Conservation (phyloP, 2,888 invertebrate species). For the Andrena haemorrhoa region DNA sequence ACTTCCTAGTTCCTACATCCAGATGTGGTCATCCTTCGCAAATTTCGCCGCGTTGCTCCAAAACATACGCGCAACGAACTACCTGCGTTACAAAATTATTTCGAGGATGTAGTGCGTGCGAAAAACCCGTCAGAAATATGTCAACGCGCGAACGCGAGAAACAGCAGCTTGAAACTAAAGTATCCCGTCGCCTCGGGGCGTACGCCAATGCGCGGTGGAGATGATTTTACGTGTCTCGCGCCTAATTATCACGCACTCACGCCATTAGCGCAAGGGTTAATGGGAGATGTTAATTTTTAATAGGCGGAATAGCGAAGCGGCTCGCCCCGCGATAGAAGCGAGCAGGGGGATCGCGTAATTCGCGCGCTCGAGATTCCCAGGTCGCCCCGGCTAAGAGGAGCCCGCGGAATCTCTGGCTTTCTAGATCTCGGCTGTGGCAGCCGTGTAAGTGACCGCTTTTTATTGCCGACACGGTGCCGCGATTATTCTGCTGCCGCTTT, state of each 20-base stretch:
- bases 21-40: no score
- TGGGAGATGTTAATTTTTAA: constrained; percentile 61
- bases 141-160: neutral
- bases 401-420: constrained; percentile 66
- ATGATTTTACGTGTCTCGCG: constrained; percentile 6
- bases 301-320: constrained; percentile 1
- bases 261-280: constrained; percentile 53
- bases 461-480: constrained; percentile 53
- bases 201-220: constrained; percentile 2
- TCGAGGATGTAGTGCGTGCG: neutral
- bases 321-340: constrained; percentile 12
- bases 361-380: constrained; percentile 61
- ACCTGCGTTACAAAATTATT: neutral
- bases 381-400: constrained; percentile 32
- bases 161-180: neutral
- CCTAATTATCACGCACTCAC: constrained; percentile 45
- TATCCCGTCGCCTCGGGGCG: neutral
- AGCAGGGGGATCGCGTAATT: constrained; percentile 47
- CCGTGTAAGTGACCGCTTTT: constrained; percentile 54
- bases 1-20: no score
- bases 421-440: constrained; percentile 55
- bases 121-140: neutral
- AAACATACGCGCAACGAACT: neutral
- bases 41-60: neutral
- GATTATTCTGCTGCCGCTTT: constrained; percentile 59